These are phyloP conservation scores for Zhengitettix transpicula DNA, from an alignment of 2,888 invertebrate genomes.

Conservation along the genomic window DNA sequence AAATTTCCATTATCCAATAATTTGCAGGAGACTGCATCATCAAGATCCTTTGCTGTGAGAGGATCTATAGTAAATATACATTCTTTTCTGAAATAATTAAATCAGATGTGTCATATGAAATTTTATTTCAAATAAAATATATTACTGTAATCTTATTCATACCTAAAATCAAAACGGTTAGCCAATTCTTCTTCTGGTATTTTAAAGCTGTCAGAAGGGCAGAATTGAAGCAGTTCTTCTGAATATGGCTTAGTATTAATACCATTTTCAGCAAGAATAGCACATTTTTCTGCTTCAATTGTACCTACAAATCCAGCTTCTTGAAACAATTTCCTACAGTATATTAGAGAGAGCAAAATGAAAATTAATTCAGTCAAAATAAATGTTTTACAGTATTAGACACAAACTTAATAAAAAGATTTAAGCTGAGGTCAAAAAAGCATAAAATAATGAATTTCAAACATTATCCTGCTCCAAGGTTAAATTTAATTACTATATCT, in stretches of 20 bases:
- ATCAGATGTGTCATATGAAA: background rate
- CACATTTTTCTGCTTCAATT: conserved; percentile 59
- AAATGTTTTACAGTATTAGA: too few species aligned
- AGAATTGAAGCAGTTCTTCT: conserved; percentile 31
- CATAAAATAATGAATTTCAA: too few species aligned
- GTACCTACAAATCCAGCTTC: conserved; percentile 61
- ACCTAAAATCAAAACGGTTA: conserved; percentile 21
- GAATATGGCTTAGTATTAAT: conserved; percentile 60
- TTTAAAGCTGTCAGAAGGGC: conserved; percentile 20
- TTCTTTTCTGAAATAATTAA: conserved; percentile 36
- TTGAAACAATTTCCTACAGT: conserved; percentile 35
- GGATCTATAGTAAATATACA: conserved; percentile 94
- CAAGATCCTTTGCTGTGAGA: conserved; percentile 75
- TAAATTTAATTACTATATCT: too few species aligned
- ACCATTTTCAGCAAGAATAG: conserved; percentile 62
- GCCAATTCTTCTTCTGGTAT: conserved; percentile 23
- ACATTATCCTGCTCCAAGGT: too few species aligned
- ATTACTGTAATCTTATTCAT: conserved; percentile 14
- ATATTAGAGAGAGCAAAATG: too few species aligned
- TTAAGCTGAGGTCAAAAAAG: too few species aligned
- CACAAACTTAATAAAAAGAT: too few species aligned
- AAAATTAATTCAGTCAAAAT: too few species aligned
- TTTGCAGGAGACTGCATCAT: conserved; percentile 81
- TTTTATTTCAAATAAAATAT: background rate
- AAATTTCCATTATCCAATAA: conserved; percentile 52